Percentiles rank a stretch among this genome's conserved stretches.
These are phyloP conservation scores for Drosophila hydei DNA, from an alignment of 1,140 invertebrate species.

Conservation along the genomic window DNA sequence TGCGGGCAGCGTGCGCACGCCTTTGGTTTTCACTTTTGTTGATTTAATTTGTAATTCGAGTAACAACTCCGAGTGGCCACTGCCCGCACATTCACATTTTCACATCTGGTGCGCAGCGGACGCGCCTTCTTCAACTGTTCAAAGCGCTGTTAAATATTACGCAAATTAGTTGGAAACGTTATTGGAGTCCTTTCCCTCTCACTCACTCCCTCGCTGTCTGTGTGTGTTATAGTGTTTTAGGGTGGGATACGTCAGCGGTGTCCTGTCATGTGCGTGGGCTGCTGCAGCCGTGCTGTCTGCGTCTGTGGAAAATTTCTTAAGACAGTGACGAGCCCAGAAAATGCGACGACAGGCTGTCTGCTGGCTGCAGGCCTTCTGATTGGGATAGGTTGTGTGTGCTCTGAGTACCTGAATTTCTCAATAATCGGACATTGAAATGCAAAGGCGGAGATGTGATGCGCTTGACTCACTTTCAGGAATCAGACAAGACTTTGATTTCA, in stretches of 20 bases:
- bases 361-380: constrained; percentile 34
- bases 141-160: constrained; percentile 63
- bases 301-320: constrained; percentile 62
- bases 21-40: constrained; percentile 63
- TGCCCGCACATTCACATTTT: constrained; percentile 9
- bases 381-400: constrained; percentile 2
- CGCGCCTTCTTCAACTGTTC: constrained; percentile 19
- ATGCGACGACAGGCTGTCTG: constrained; percentile 71
- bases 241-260: constrained; percentile 27
- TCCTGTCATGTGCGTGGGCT: constrained; percentile 51
- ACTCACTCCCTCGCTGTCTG: background rate
- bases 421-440: constrained; percentile 54
- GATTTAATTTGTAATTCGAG: constrained; percentile 82
- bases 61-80: constrained; percentile 70
- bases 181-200: constrained; percentile 53
- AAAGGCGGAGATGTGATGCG: constrained; percentile 31
- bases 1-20: constrained; percentile 35
- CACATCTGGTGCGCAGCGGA: constrained; percentile 17
- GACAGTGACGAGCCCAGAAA: constrained; percentile 29
- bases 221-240: constrained; percentile 16
- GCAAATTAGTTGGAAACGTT: constrained; percentile 79
- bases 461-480: constrained; percentile 31
- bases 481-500: constrained; percentile 27
- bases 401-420: constrained; percentile 2
- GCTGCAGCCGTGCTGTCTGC: constrained; percentile 50